Percentiles rank a stretch among this genome's conserved stretches.
phyloP scores from a whole-genome alignment of 1,140 invertebrate species.

The Conus betulinus region DNA sequence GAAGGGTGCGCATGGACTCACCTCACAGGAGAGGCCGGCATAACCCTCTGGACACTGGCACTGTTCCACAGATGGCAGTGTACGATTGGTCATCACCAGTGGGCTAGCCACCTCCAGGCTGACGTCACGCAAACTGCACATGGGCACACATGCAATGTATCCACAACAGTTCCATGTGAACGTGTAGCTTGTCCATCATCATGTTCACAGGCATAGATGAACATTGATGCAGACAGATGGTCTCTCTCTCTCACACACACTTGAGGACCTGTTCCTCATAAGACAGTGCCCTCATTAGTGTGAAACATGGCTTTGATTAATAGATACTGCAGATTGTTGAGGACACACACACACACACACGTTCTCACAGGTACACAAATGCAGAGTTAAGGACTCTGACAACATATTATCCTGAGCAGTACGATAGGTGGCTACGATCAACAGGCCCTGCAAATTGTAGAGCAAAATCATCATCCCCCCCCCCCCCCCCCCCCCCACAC shows the following conservation, averaged over 20 bases:
- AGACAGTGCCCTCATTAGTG: too few relatives aligned
- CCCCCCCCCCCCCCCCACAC: too few relatives aligned
- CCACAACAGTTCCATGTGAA: too few relatives aligned
- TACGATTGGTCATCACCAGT: conserved; percentile 52
- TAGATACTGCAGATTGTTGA: too few relatives aligned
- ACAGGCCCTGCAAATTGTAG: conserved; percentile 85
- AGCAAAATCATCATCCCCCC: conserved; percentile 78
- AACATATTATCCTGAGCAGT: conserved; percentile 84
- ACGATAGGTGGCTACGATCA: conserved; percentile 94
- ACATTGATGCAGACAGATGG: background rate
- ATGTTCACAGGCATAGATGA: too few relatives aligned
- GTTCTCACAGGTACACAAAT: too few relatives aligned
- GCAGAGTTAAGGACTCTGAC: conserved; percentile 45
- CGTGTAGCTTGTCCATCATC: too few relatives aligned
- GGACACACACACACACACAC: too few relatives aligned
- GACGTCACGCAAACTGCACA: conserved; percentile 38
- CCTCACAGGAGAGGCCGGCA: conserved; percentile 90
- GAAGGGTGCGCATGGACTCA: conserved; percentile 46
- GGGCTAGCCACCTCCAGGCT: conserved; percentile 83
- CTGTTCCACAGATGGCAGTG: conserved; percentile 70
- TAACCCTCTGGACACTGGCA: conserved; percentile 87
- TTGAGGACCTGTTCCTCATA: too few relatives aligned
- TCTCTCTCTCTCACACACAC: too few relatives aligned
- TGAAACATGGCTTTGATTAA: too few relatives aligned
- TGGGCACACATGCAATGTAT: conserved; percentile 39